Evolutionary conservation across 2,888 invertebrate species (phyloP), one percentile per base, ranked within the genome.

Genomic region (Teleogryllus oceanicus): DNA sequence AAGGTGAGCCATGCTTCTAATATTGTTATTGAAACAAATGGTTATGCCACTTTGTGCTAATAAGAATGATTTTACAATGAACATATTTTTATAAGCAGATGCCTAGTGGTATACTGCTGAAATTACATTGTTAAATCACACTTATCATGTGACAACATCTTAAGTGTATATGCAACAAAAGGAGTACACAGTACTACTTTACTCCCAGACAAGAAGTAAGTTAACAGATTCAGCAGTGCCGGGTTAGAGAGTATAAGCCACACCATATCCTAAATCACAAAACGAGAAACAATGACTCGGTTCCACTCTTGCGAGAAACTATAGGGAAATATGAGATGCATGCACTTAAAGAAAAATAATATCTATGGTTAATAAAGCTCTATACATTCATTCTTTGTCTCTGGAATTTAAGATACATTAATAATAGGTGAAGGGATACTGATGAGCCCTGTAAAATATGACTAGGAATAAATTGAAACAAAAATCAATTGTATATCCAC

Each of bases 371-470:
- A 37, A 37, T 37, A 37, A 37, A 37, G 37, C 37, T 37, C 37
- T 37, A 37, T 37, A 37, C 37, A 37, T 37, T 37, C 37, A 37
- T 37, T 37, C 37, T 37, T 37, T 37, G 37, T 37, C 37, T 37
- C 37, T 37, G 37, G 37, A 37, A 37, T 37, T 37, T 37, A 37
- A 37, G 37, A 37, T 37, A 37, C 37, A 37, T 37, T 37, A 37
- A 37, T 37, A 37, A 37, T 37, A 37, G 37, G 37, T 37, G 37
- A 37, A 37, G 37, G 37, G 37, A 8, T 37, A 37, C 37, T 37
- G 37, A 76, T 79, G 78, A 81, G 78, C 62, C 82, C 80, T 79
- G 82, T 82, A 49, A 83, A 79, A 11, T 82, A 79, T 21, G 83
- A 82, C 50, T 82, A 82, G 16, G 82, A 82, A 62, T 82, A 81